Evolutionary conservation across 1,140 invertebrate genomes (phyloP).

Genomic region (Leptopilina clavipes): DNA sequence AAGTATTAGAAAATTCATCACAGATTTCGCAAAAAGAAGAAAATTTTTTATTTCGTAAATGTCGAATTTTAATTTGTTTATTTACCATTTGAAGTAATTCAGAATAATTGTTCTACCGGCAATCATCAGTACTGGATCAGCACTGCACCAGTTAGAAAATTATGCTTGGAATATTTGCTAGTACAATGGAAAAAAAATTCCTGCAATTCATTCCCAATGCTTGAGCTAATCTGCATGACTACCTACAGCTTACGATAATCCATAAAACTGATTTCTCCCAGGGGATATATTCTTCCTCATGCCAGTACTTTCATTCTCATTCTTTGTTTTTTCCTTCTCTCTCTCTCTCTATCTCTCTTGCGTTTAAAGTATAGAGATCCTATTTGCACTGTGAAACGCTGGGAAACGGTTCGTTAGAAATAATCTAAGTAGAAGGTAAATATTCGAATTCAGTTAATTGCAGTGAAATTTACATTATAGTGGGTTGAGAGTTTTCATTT

Average conservation of each 20-base stretch:
- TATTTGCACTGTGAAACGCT: conserved; percentile 9
- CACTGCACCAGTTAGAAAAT: background rate
- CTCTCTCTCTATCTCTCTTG: background rate
- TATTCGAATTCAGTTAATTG: conserved; percentile 16
- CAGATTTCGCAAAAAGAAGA: too few relatives aligned
- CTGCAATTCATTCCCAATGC: conserved; percentile 3
- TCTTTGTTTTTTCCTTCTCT: conserved; percentile 7
- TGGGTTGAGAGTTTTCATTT: background rate
- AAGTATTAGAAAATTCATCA: too few relatives aligned
- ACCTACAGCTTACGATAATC: conserved; percentile 10
- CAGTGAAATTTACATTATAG: conserved; percentile 15
- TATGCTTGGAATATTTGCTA: too few relatives aligned
- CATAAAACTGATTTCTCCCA: conserved; percentile 12
- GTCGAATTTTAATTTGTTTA: too few relatives aligned
- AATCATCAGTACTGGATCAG: too few relatives aligned
- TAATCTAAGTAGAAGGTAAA: conserved; percentile 20
- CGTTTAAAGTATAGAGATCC: conserved; percentile 2
- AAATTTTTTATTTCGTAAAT: too few relatives aligned
- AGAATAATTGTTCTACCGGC: too few relatives aligned
- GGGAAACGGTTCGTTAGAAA: conserved; percentile 10
- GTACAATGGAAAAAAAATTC: background rate
- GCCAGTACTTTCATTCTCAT: background rate
- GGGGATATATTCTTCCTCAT: conserved; percentile 23
- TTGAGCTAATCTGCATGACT: conserved; percentile 25
- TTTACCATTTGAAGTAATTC: too few relatives aligned